Evolutionary conservation across 2,797 vertebrate species (phyloP).

Genomic region (Hylomyscus alleni): DNA sequence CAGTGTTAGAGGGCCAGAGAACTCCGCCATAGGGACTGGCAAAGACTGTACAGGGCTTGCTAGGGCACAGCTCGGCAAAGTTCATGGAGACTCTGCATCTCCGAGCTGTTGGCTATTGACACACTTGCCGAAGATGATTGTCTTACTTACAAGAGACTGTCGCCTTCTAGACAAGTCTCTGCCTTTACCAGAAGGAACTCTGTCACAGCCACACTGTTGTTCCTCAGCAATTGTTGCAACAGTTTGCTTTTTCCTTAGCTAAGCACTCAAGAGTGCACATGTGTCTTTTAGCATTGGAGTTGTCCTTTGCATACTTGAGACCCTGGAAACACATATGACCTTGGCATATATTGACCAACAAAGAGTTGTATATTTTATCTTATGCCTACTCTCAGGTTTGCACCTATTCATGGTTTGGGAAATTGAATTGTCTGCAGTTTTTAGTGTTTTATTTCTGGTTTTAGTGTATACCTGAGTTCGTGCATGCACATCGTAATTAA

Average conservation of each 20-base stretch:
- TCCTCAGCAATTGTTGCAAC: background rate
- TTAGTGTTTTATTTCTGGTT: background rate
- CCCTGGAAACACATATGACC: background rate
- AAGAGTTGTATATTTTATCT: background rate
- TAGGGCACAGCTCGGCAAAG: background rate
- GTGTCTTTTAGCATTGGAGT: background rate
- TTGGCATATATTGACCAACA: background rate
- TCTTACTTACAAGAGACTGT: background rate
- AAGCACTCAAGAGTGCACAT: background rate
- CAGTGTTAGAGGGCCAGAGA: background rate
- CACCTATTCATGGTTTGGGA: background rate
- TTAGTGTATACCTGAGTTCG: background rate
- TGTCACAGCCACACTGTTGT: background rate
- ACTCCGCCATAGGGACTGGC: background rate
- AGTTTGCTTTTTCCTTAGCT: background rate
- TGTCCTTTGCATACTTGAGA: background rate
- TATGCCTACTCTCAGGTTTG: background rate
- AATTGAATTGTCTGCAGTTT: constrained; percentile 30
- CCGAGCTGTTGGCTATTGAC: background rate
- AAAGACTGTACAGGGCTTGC: background rate
- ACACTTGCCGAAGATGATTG: background rate
- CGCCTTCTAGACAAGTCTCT: background rate
- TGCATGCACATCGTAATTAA: constrained; percentile 17
- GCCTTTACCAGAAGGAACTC: background rate
- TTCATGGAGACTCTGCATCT: background rate